Conservation (phyloP, 1,140 invertebrate species). For the Chrysoperla carnea region DNA sequence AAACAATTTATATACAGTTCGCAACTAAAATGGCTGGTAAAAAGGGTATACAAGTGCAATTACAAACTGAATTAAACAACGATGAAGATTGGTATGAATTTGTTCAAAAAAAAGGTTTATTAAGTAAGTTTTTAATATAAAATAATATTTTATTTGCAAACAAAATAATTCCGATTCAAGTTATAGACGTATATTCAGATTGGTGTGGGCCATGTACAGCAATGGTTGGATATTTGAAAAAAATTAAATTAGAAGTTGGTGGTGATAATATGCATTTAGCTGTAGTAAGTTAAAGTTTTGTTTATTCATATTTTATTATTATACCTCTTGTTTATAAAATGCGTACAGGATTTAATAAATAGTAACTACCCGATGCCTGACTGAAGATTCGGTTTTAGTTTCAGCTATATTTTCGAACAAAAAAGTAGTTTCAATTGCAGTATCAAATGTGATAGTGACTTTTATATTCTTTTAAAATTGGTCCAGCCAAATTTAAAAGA, state of each 20-base stretch:
- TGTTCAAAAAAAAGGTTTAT: constrained; percentile 54
- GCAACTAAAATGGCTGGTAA: constrained; percentile 40
- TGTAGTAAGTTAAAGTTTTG: constrained; percentile 35
- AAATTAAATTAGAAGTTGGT: constrained; percentile 75
- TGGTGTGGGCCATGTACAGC: constrained; percentile 82
- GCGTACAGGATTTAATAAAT: not conserved
- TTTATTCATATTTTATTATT: not conserved
- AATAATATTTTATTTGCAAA: constrained; percentile 1
- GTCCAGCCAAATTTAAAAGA: no score
- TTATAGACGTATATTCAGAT: constrained; percentile 80
- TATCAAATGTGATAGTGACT: no score
- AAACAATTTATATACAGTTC: no score
- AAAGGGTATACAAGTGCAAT: constrained; percentile 51
- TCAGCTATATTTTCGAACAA: no score
- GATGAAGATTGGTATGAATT: constrained; percentile 80
- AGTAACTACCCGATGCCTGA: not conserved
- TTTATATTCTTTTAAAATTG: no score
- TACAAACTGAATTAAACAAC: constrained; percentile 63
- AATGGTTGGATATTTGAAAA: constrained; percentile 72
- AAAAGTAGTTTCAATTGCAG: no score
- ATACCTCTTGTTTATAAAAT: not conserved
- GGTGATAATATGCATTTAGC: constrained; percentile 66
- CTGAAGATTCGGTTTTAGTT: not conserved
- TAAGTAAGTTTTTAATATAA: constrained; percentile 35
- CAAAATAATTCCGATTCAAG: constrained; percentile 27